Conservation (phyloP, 2,113 vertebrate species). For the Sciurus niger region DNA sequence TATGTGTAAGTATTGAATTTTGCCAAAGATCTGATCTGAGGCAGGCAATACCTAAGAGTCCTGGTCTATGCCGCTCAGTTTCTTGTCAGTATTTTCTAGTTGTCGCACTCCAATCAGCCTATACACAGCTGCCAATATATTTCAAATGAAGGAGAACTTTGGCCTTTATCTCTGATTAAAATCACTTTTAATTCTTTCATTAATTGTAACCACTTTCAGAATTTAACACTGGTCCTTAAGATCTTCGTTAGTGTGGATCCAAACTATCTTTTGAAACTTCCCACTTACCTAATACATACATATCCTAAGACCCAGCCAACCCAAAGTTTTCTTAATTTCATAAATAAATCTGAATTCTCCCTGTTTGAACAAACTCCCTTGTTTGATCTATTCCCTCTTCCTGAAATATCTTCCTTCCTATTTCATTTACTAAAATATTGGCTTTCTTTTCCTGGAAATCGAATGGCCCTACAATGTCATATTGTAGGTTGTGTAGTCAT, state of each 20-base stretch:
- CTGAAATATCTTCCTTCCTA: neutral
- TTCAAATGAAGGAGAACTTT: neutral
- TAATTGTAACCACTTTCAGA: neutral
- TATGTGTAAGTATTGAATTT: slow-evolving; percentile 76
- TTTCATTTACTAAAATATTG: neutral
- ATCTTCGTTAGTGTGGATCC: neutral
- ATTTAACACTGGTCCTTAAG: neutral
- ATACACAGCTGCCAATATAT: neutral
- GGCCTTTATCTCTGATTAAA: neutral
- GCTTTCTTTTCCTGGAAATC: neutral
- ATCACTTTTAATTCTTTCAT: neutral
- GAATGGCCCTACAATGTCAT: neutral
- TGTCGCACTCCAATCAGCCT: neutral
- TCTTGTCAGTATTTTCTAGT: neutral
- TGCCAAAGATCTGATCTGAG: neutral
- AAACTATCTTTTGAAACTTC: neutral
- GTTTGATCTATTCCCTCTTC: neutral
- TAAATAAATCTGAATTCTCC: neutral
- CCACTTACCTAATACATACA: neutral
- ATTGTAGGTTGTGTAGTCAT: neutral
- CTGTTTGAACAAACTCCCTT: neutral
- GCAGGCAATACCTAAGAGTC: neutral
- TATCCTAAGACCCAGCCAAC: neutral
- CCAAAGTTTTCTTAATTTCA: neutral
- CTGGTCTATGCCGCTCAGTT: neutral